phyloP scores from a whole-genome alignment of 2,888 invertebrate species.

The Epirrhoe alternata region DNA sequence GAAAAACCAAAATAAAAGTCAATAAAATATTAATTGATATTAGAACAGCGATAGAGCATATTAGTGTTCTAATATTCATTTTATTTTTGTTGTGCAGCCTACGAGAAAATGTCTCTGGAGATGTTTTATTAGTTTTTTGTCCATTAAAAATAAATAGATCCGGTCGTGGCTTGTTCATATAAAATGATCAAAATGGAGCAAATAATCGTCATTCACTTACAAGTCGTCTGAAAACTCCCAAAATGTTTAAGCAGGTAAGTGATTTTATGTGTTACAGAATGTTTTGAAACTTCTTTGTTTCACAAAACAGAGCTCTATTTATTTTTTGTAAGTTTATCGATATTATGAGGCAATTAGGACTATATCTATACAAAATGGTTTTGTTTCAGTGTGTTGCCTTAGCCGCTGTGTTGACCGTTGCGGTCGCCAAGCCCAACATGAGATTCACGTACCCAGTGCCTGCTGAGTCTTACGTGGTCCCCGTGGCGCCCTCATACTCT shows the following conservation, averaged over 20 bases:
- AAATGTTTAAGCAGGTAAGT: slow-evolving; percentile 61
- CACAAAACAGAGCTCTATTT: too few relatives aligned
- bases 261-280: too few relatives aligned
- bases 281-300: too few relatives aligned
- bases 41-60: background rate
- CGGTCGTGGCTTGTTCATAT: slow-evolving; percentile 36
- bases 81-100: slow-evolving; percentile 6
- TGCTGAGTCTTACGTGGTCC: slow-evolving; percentile 24
- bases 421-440: slow-evolving; percentile 62
- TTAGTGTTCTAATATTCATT: background rate
- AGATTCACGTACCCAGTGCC: slow-evolving; percentile 27
- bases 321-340: too few relatives aligned
- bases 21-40: background rate
- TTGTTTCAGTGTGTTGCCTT: slow-evolving; percentile 55
- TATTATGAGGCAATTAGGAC: too few relatives aligned
- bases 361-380: background rate
- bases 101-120: slow-evolving; percentile 2
- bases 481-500: slow-evolving; percentile 21
- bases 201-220: slow-evolving; percentile 42
- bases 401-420: slow-evolving; percentile 60
- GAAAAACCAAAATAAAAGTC: background rate
- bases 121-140: slow-evolving; percentile 19
- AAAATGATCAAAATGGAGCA: slow-evolving; percentile 35
- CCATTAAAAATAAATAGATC: slow-evolving; percentile 23
- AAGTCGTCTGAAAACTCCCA: slow-evolving; percentile 42